Base-by-base conservation (phyloP, 2,888 invertebrate genomes). In the Rutpela maculata region DNA sequence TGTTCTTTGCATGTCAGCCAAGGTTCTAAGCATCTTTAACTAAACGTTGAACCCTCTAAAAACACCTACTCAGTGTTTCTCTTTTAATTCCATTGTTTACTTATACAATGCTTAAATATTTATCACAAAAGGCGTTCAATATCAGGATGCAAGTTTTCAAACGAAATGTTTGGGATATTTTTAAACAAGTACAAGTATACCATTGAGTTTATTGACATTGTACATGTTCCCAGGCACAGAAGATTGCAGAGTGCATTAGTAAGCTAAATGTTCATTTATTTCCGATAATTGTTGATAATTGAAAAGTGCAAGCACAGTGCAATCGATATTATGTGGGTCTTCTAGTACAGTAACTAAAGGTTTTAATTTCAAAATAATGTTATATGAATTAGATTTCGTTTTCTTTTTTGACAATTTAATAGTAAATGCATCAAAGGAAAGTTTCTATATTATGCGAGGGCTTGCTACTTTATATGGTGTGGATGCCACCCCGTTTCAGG, bases 71-170 rank as follows among this genome's bases (percentile, higher is more conserved):
- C 50, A 50, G 15, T 50, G 50, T 50, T 50, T 50, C n/a, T 50
- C n/a, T 50, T 26, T 70, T 22, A 17, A 59, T 43, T 60, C 60
- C 19, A 60, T 43, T 70, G 70, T 70, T 60, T 70, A 70, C 60
- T 59, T 60, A 70, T 38, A 70, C 70, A 70, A 70, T 70, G 43
- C 43, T 38, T 60, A 60, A 74, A 74, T 74, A 68, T 74, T 68
- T 68, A 74, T 74, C 55, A 74, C 60, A 59, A 62, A 62, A 69
- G 74, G 59, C 74, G 55, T 68, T 68, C 60, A 43, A 68, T 56
- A 68, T 62, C 74, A 74, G 68, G 67, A 57, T 74, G 74, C 50
- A 68, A 62, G 62, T 74, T 74, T 74, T 74, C 74, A 74, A 74
- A 74, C 74, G 68, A 68, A 68, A 35, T 50, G 70, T 75, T 70